A percentile compares a stretch with the other conserved stretches of the same genome.
phyloP scores from a whole-genome alignment of 2,797 vertebrate genomes.

The Triplophysa bombifrons region DNA sequence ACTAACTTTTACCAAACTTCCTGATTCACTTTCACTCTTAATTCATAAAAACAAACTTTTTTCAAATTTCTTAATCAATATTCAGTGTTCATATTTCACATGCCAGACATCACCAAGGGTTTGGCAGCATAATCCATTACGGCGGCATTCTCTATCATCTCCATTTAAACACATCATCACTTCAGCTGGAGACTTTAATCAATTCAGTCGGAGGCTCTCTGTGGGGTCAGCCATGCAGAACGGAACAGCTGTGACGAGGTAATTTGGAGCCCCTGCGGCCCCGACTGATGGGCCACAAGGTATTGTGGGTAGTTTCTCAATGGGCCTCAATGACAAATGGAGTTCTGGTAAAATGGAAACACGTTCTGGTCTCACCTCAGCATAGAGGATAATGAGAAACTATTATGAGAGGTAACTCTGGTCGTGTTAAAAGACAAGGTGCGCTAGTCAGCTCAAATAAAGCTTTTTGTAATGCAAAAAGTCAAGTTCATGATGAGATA shows the following conservation, averaged over 20 bases:
- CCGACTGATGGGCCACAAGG: constrained; percentile 68
- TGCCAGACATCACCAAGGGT: constrained; percentile 51
- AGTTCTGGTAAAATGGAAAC: constrained; percentile 30
- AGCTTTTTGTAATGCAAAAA: neutral
- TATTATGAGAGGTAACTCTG: constrained; percentile 24
- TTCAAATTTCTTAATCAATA: constrained; percentile 17
- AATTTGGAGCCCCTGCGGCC: constrained; percentile 70
- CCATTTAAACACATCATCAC: constrained; percentile 74
- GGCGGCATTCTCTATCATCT: constrained; percentile 63
- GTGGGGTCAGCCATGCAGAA: constrained; percentile 62
- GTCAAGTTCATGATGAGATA: neutral
- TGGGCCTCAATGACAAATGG: constrained; percentile 66
- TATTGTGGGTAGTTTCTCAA: constrained; percentile 72
- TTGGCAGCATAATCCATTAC: constrained; percentile 68
- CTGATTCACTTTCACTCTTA: neutral
- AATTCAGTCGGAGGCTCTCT: constrained; percentile 65
- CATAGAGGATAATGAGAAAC: constrained; percentile 36
- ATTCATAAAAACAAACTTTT: constrained; percentile 4
- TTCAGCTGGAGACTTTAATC: constrained; percentile 71
- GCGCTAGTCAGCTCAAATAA: neutral
- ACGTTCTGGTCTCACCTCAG: constrained; percentile 44
- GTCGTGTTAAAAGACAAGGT: constrained; percentile 13
- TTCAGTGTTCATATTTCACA: constrained; percentile 51
- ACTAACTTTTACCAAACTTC: no score
- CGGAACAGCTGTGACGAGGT: constrained; percentile 72